Base-by-base conservation (phyloP, 23 tunicate species). In the Botrylloides violaceus region DNA sequence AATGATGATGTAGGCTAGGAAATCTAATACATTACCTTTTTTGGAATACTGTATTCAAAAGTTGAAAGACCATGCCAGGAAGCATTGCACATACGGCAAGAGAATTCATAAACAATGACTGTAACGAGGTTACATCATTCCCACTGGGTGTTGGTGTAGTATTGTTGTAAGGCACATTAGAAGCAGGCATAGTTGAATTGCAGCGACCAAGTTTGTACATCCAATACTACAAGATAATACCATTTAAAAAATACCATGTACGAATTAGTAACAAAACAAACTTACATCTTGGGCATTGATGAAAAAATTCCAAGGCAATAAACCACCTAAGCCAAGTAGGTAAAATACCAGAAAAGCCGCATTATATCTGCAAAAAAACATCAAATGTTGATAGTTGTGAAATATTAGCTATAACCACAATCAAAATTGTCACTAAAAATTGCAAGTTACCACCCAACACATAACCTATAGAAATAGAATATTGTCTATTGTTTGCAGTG, bases 271-370 rank as follows among this genome's bases (percentile, higher is more conserved):
- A 15, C 12, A 20, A 47, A 77, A 22, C 50, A 20, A 26, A 75
- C 85, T 78, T 37, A 90, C 97, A 23, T 80, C 85, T 63, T 90
- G 76, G 0, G 97, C 89, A 37, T 89, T 90, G 35, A 90, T 90
- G 35, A 90, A 90, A 49, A 90, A 90, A 58, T 90, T 90, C 97
- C 97, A 90, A 27, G 97, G 97, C 25, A 90, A 61, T 15, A 90
- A 75, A 3, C 80, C 83, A 12, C 86, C 85, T 38, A 90, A 74
- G 18, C 97, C 97, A 49, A 90, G 81, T 19, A 90, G 29, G 60
- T 79, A 90, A 49, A 90, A 83, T 3, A 70, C 36, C 30, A 78
- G 24, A 56, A 77, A 90, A 18, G 79, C 81, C 49, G 64, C 6
- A 9, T 74, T 39, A 32, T 31, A 79, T 66, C 97, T 90, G 81